These are phyloP conservation scores for Hypocryptadius cinnamomeus DNA, from an alignment of 2,113 vertebrate species.

Conservation along the genomic window DNA sequence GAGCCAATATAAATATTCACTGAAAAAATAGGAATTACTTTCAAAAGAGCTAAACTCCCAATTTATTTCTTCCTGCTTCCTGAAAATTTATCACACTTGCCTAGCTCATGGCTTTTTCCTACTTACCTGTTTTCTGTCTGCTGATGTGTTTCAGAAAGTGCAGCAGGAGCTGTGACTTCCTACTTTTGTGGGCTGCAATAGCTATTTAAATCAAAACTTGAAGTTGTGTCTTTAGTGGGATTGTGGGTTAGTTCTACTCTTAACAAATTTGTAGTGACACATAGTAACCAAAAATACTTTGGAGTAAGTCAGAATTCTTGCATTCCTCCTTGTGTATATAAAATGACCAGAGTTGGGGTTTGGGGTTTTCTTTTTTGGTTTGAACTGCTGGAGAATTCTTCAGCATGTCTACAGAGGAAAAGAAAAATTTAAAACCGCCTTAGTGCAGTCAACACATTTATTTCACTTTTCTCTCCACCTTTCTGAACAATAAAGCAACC, in stretches of 20 bases:
- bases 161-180: neutral
- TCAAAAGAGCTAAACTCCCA: constrained; percentile 12
- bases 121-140: neutral
- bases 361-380: neutral
- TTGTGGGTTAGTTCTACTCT: neutral
- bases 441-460: neutral
- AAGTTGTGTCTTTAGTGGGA: neutral
- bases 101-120: neutral
- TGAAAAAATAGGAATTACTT: constrained; percentile 34
- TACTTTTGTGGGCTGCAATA: neutral
- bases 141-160: neutral
- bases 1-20: constrained; percentile 33
- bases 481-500: neutral
- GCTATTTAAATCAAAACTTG: neutral
- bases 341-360: neutral
- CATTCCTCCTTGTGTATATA: neutral
- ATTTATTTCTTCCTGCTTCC: constrained; percentile 43
- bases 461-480: neutral
- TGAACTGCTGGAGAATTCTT: neutral
- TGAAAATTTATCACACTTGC: constrained; percentile 3
- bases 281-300: neutral
- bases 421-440: neutral
- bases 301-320: neutral
- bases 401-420: neutral
- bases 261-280: neutral